Base-by-base conservation (phyloP, 1,140 invertebrate genomes). In the Sitophilus oryzae region DNA sequence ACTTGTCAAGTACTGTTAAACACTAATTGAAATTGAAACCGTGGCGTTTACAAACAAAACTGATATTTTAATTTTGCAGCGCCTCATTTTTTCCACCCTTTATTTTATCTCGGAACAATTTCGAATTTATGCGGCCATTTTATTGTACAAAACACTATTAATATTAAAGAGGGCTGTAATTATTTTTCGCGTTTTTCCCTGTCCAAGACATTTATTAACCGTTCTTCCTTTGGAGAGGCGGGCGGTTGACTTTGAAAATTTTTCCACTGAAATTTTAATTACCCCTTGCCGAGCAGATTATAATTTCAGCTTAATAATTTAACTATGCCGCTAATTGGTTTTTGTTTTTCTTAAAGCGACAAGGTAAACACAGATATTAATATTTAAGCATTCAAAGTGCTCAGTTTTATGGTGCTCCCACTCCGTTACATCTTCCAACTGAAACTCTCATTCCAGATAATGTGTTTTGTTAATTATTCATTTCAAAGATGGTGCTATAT, bases 281-380 rank as follows among this genome's bases (percentile, higher is more conserved):
- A 20, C 38, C 18, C 34, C 5, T 6, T 8, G 14, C 38, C 38
- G 8, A 6, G 38, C 18, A 40, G 38, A 40, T 40, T 40, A 40
- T 20, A 40, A 40, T 15, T 40, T 14, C 18, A 15, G 14, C 38
- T 40, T 40, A 40, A 40, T 40, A 15, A 40, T 40, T 40, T 40
- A 40, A 15, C 18, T 15, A 40, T 4, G 38, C 25, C 11, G 11
- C 25, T 40, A 40, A 40, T 40, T 15, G 38, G 14, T 40, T 40
- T 40, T 40, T 40, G 38, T 15, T 20, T 40, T n/a, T 8, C 5
- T 15, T 20, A 20, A 40, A 40, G 19, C 38, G 38, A 20, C 18
- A 40, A 15, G 38, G 38, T 20, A 40, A 15, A 40, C n/a, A 40
- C 38, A 40, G 19, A 40, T 40, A 40, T 40, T 40, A 40, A 40